Conservation (phyloP, 2,888 invertebrate species). For the Eupithecia subumbrata region DNA sequence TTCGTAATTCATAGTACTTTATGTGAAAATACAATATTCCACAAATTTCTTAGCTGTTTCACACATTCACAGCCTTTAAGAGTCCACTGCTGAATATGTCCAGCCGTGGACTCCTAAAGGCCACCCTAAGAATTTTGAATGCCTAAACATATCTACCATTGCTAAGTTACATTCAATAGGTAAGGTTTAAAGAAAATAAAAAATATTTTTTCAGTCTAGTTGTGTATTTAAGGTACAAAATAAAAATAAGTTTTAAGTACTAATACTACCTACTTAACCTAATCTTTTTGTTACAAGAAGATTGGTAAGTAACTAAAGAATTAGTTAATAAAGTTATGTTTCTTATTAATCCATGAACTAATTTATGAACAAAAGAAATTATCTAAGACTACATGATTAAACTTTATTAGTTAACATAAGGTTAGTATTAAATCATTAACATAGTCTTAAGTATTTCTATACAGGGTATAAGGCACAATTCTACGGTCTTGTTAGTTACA, state of each 20-base stretch:
- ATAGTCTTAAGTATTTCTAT: background rate
- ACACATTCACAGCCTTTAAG: too few species aligned
- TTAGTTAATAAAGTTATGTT: constrained; percentile 9
- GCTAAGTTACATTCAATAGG: background rate
- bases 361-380: constrained; percentile 19
- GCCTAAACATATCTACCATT: background rate
- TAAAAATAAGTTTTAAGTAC: background rate
- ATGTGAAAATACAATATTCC: background rate
- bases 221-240: background rate
- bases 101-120: too few species aligned
- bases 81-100: too few species aligned
- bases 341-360: constrained; percentile 20
- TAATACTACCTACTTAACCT: constrained; percentile 2
- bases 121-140: background rate
- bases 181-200: background rate
- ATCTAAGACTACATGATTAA: background rate
- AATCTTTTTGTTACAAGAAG: constrained; percentile 27
- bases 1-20: background rate
- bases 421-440: background rate
- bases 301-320: constrained; percentile 17
- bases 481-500: background rate
- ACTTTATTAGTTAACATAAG: constrained; percentile 2
- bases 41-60: background rate
- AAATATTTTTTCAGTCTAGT: background rate
- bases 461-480: background rate